A percentile compares a stretch with the other conserved stretches of the same genome.
Evolutionary conservation across 2,113 vertebrate genomes (phyloP).

Genomic region (Meriones unguiculatus): DNA sequence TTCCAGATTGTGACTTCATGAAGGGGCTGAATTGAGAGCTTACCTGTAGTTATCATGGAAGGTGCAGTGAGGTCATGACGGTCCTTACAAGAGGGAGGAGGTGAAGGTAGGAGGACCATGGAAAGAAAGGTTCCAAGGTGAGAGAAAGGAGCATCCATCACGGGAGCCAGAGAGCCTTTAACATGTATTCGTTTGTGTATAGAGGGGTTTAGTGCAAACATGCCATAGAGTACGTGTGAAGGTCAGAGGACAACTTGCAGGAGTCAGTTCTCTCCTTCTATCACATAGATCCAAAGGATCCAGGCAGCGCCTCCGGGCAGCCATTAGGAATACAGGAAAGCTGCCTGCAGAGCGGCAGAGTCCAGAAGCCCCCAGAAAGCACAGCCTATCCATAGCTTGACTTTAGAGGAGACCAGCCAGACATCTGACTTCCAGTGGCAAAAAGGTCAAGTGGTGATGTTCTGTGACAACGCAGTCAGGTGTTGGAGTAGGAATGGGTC

Average conservation of each 20-base stretch:
- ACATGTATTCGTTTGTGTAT: not conserved
- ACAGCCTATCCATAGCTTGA: not conserved
- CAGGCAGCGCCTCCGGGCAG: not conserved
- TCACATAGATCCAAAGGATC: not conserved
- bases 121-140: not conserved
- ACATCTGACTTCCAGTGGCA: not conserved
- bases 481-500: not conserved
- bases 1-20: not conserved
- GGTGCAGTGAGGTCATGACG: not conserved
- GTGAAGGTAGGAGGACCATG: rapidly evolving
- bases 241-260: not conserved
- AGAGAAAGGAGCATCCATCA: not conserved
- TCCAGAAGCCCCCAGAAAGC: not conserved
- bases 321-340: not conserved
- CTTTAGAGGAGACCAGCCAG: not conserved
- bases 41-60: not conserved
- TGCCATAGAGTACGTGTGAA: not conserved
- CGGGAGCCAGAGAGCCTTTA: not conserved
- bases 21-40: not conserved
- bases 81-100: not conserved
- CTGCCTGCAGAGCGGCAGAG: too few species aligned
- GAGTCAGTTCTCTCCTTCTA: not conserved
- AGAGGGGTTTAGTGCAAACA: not conserved
- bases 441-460: too few species aligned
- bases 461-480: not conserved